These are phyloP conservation scores for Solenodon paradoxus DNA, from an alignment of 2,113 vertebrate genomes.

Conservation along the genomic window DNA sequence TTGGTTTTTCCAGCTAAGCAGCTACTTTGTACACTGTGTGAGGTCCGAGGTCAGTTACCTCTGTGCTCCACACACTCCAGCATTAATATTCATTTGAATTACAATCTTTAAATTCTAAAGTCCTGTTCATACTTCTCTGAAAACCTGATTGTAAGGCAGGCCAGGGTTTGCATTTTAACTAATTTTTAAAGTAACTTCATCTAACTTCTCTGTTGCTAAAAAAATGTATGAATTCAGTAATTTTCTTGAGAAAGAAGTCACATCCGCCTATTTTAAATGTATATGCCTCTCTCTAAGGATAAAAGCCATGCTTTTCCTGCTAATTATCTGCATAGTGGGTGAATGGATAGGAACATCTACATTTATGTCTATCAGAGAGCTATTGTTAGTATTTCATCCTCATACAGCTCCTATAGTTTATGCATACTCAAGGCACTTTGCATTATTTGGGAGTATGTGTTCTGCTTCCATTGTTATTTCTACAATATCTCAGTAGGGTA, in stretches of 20 bases:
- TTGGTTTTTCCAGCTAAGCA: conserved; percentile 74
- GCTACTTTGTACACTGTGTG: conserved; percentile 73
- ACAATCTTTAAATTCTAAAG: conserved; percentile 77
- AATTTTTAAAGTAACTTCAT: conserved; percentile 73
- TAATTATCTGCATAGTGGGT: conserved; percentile 70
- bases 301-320: conserved; percentile 61
- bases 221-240: conserved; percentile 72
- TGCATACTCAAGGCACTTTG: conserved; percentile 26
- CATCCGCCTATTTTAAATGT: conserved; percentile 72
- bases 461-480: conserved; percentile 37
- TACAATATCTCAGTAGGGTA: conserved; percentile 6
- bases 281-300: conserved; percentile 51
- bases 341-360: conserved; percentile 54
- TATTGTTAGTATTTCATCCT: conserved; percentile 54
- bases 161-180: conserved; percentile 80
- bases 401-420: neutral
- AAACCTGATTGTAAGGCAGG: conserved; percentile 75
- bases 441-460: conserved; percentile 13
- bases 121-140: conserved; percentile 74
- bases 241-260: conserved; percentile 66
- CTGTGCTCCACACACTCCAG: conserved; percentile 52
- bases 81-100: conserved; percentile 82
- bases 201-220: conserved; percentile 67
- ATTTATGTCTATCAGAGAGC: conserved; percentile 56
- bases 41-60: conserved; percentile 77